A percentile compares a stretch with the other conserved stretches of the same genome.
Evolutionary conservation across 2,113 vertebrate genomes (phyloP).

Genomic region (Machaerirhynchus nigripectus): DNA sequence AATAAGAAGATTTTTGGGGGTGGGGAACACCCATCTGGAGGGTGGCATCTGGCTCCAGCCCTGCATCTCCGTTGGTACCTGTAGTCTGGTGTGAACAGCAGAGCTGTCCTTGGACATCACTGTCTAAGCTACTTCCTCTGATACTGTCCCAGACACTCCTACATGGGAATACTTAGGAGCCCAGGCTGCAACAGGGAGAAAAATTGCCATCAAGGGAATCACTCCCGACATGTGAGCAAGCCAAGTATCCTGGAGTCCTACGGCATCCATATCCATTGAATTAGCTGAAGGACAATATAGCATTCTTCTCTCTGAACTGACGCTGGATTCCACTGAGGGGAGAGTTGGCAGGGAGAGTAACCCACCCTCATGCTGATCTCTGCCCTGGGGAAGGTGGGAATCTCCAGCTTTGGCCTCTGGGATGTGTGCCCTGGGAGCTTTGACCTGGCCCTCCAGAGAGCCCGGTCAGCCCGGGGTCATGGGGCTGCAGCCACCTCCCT

Average conservation of each 20-base stretch:
- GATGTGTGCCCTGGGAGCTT: background rate
- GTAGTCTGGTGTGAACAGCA: background rate
- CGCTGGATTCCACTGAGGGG: background rate
- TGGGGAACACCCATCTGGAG: background rate
- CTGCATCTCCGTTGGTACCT: background rate
- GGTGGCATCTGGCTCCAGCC: background rate
- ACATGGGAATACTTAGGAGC: background rate
- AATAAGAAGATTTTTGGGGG: background rate
- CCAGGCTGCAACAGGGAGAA: background rate
- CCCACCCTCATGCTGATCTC: background rate
- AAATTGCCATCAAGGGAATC: background rate
- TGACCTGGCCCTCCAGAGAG: background rate
- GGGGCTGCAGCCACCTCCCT: background rate
- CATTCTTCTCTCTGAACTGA: background rate
- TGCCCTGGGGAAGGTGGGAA: background rate
- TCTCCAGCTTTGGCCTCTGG: background rate
- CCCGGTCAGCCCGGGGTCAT: accelerated
- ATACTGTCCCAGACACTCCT: background rate
- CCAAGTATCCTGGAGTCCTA: background rate
- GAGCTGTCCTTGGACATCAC: background rate
- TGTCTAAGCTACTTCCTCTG: background rate
- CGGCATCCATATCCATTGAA: background rate
- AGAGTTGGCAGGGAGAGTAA: background rate
- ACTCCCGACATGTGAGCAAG: background rate
- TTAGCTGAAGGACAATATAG: background rate